A percentile compares a stretch with the other conserved stretches of the same genome.
Evolutionary conservation across 2,113 vertebrate species (phyloP).

Genomic region (Anthoscopus minutus): DNA sequence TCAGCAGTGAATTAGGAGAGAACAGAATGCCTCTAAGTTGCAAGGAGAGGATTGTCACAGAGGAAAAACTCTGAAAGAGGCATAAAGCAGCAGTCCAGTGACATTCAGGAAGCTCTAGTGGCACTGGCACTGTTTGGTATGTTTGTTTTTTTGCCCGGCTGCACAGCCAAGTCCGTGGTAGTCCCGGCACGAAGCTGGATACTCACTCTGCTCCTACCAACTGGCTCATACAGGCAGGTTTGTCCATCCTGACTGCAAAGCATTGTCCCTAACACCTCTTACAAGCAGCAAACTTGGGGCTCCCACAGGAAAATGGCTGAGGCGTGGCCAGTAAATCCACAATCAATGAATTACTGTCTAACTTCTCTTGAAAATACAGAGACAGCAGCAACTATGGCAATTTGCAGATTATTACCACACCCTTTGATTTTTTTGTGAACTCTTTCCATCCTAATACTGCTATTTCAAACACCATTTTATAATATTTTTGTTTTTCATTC

Average conservation of each 20-base stretch:
- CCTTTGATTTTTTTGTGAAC: background rate
- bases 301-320: background rate
- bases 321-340: background rate
- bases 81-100: background rate
- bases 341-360: background rate
- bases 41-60: background rate
- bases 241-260: background rate
- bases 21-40: background rate
- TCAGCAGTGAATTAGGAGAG: background rate
- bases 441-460: background rate
- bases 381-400: background rate
- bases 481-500: background rate
- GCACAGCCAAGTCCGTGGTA: accelerated
- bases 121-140: background rate
- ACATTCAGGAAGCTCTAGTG: background rate
- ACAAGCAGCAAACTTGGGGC: background rate
- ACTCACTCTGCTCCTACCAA: background rate
- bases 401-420: background rate
- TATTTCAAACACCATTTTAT: background rate
- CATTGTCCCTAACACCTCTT: background rate
- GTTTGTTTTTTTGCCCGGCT: background rate
- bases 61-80: background rate
- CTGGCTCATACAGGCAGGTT: background rate
- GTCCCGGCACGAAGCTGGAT: accelerated
- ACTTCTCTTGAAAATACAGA: background rate